Base-by-base conservation (phyloP, 2,888 invertebrate species). In the Lasius platythorax region DNA sequence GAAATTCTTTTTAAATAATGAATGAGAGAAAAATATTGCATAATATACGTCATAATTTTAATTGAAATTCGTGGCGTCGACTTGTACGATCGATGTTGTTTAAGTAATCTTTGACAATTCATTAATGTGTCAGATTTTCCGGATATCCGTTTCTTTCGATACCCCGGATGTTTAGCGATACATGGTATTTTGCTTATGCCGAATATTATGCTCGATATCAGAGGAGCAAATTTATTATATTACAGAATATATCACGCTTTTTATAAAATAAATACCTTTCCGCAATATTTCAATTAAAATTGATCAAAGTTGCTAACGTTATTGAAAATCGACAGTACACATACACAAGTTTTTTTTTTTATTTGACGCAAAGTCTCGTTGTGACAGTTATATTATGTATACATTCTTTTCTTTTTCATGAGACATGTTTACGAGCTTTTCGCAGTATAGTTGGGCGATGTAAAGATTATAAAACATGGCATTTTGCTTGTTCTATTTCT, bases 21-120 rank as follows among this genome's bases (percentile, higher is more conserved):
- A 28, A 12, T 9, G 2, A 18, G n/a, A 12, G 43, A n/a, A 18
- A 56, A 18, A 63, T 1, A 12, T 43, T 37, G 18, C 30, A 8
- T 8, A 8, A 61, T 12, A 40, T 28, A 28, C 40, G 9, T 66
- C 9, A 66, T 15, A 43, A 75, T 58, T 56, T 40, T 33, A 43
- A 50, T 33, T 15, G 43, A 64, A 64, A 75, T 30, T n/a, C 18
- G 18, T 43, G n/a, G 6, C 8, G 23, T 56, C 53, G 53, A 23
- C n/a, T 15, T 37, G 33, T 15, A 37, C n/a, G 23, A 72, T 56
- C 37, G 33, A 72, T 33, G 15, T 40, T 58, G 73, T 58, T 58
- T 6, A 40, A 58, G 40, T 58, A 73, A 73, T 56, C n/a, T 37
- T 73, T 73, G 37, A 37, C 56, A 58, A 58, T 58, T 37, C 37